Evolutionary conservation across 2,888 invertebrate species (phyloP), one percentile per base, ranked within the genome.

Genomic region (Hypsopygia costalis): DNA sequence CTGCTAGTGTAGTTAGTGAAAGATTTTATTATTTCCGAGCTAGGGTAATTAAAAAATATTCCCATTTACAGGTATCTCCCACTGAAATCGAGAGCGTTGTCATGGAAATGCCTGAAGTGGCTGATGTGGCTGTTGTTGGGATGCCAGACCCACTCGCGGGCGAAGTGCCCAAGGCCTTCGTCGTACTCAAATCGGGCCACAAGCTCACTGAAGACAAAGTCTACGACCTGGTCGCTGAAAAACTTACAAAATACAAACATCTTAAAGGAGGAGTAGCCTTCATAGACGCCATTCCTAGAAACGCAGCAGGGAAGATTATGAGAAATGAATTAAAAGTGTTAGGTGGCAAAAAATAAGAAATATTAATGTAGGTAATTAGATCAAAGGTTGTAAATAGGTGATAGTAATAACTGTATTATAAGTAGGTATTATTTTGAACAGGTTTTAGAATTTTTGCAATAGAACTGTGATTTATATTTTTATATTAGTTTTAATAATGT

Each of bases 31-130:
- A n/a, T n/a, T n/a, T n/a, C n/a, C n/a, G n/a, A n/a, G n/a, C n/a
- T n/a, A n/a, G n/a, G n/a, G n/a, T n/a, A n/a, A n/a, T n/a, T n/a
- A n/a, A n/a, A n/a, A n/a, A n/a, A n/a, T n/a, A n/a, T n/a, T n/a
- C n/a, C n/a, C n/a, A 42, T 39, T 58, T 55, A 49, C 82, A 95
- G 94, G 96, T 96, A 20, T 94, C 96, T 0, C 96, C 96, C 11
- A 95, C 96, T 1, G 96, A 97, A 80, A 74, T 96, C 43, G 96
- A 97, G 77, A 93, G 92, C 51, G 69, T 96, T 4, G 90, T 96
- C 30, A 88, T 94, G 69, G 92, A 94, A 64, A 90, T 92, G 48
- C 91, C 93, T 0, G 92, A 91, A 43, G 92, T 96, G 7, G 90
- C 91, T 0, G 96, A 96, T 65, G 94, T 92, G 1, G 95, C 95